phyloP scores from a whole-genome alignment of 2,797 vertebrate species.

The Mus spretus region DNA sequence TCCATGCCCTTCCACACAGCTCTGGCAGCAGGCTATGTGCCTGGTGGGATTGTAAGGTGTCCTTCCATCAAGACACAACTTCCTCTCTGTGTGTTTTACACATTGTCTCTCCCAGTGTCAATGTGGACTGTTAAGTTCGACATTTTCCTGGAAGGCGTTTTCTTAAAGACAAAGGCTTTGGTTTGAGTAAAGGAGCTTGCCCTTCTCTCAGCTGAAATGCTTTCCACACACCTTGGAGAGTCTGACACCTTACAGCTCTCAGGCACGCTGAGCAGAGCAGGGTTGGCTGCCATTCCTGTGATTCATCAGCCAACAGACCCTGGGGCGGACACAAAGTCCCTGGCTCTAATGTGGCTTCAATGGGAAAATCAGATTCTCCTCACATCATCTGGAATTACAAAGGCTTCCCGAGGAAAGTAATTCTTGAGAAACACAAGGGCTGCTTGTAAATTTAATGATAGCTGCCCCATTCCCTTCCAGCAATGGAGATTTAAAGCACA shows the following conservation, averaged over 20 bases:
- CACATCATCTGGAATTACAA: background rate
- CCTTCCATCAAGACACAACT: background rate
- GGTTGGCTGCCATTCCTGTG: conserved; percentile 59
- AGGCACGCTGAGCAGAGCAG: background rate
- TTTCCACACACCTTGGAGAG: conserved; percentile 45
- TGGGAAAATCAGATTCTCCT: conserved; percentile 68
- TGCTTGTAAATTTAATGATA: background rate
- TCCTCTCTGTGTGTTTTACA: background rate
- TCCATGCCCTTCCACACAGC: fast-evolving
- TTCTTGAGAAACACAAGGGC: background rate
- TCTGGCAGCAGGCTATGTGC: fast-evolving
- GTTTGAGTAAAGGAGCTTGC: background rate
- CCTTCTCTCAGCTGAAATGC: background rate
- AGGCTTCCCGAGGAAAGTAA: conserved; percentile 26
- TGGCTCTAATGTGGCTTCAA: background rate
- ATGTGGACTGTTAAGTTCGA: background rate
- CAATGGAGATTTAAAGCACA: background rate
- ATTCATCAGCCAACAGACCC: conserved; percentile 54
- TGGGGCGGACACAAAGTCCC: background rate
- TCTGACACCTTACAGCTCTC: background rate
- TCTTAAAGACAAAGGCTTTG: background rate
- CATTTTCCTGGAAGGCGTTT: background rate
- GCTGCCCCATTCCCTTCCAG: background rate
- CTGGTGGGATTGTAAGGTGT: fast-evolving
- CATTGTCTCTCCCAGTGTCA: background rate